A percentile compares a stretch with the other conserved stretches of the same genome.
phyloP scores from a whole-genome alignment of 1,140 invertebrate genomes.

The Dermatophagoides farinae region DNA sequence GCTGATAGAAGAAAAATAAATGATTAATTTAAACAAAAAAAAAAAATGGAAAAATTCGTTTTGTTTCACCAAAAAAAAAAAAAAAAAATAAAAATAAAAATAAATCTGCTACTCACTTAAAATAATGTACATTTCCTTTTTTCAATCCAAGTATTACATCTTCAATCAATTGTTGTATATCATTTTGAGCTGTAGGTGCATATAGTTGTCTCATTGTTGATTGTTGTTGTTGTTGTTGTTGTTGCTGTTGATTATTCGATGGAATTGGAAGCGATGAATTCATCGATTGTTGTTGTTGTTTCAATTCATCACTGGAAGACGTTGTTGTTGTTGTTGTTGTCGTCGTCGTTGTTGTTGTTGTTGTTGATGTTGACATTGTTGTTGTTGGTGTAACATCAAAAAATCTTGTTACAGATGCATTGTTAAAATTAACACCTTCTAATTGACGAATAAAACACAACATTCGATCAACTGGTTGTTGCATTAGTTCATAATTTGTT shows the following conservation, averaged over 20 bases:
- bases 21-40: not conserved
- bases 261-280: too few relatives aligned
- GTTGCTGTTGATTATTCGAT: too few relatives aligned
- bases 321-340: not conserved
- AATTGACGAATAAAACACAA: conserved; percentile 10
- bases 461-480: conserved; percentile 10
- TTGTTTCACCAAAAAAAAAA: not conserved
- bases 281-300: too few relatives aligned
- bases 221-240: not conserved
- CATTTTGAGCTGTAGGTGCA: conserved; percentile 3
- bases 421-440: conserved; percentile 10
- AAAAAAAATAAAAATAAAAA: not conserved
- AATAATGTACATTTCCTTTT: conserved; percentile 18
- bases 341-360: too few relatives aligned
- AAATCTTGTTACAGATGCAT: conserved; percentile 7
- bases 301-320: not conserved
- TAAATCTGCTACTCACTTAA: conserved; percentile 15
- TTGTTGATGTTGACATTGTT: not conserved
- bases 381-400: conserved; percentile 9
- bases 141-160: conserved; percentile 17
- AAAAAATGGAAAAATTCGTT: not conserved
- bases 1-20: not conserved
- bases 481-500: conserved; percentile 2
- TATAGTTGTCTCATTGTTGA: not conserved
- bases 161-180: conserved; percentile 16